Base-by-base conservation (phyloP, 2,797 vertebrate species). In the Lutjanus campechanus region DNA sequence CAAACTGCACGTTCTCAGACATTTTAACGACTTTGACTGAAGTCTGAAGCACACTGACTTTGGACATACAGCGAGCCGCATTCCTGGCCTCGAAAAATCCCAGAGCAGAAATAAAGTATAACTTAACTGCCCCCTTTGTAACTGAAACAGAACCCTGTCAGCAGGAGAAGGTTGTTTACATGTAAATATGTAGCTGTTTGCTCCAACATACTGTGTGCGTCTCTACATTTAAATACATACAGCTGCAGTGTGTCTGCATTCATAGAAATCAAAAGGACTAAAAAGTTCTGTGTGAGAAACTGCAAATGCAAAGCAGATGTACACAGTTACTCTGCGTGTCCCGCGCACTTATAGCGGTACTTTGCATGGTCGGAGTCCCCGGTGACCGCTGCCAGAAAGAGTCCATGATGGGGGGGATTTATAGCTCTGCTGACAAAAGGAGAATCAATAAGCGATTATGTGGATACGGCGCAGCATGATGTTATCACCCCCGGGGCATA, bases 381-480 rank as follows among this genome's bases (percentile, higher is more conserved):
- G 15, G 71, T 79, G 79, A 71, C 73, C 47, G 53, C 73, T 86
- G 76, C 61, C 64, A 79, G 69, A 79, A 71, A 71, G 63, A 69
- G 58, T 81, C 82, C 58, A 81, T 71, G 76, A 82, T 79, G 59
- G 77, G 66, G 59, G 78, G 65, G 79, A 92, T 89, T 69, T 86
- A 88, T 82, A 73, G 85, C 81, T 81, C 71, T 76, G 84, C 81
- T 86, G 82, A 92, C 88, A 92, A 90, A 87, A 81, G 82, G 72
- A 75, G 47, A 90, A 91, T 93, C 90, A 91, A 93, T 91, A 86
- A 68, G 69, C 53, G 88, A 91, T 91, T 92, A 90, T 86, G 82
- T 88, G 88, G 77, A 88, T 90, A 83, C 11, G 73, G 80, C 53
- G 13, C 81, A 51, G 82, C 64, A 76, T 76, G 88, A 87, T 88